phyloP scores from a whole-genome alignment of 2,888 invertebrate genomes.

The Cerceris rybyensis region DNA sequence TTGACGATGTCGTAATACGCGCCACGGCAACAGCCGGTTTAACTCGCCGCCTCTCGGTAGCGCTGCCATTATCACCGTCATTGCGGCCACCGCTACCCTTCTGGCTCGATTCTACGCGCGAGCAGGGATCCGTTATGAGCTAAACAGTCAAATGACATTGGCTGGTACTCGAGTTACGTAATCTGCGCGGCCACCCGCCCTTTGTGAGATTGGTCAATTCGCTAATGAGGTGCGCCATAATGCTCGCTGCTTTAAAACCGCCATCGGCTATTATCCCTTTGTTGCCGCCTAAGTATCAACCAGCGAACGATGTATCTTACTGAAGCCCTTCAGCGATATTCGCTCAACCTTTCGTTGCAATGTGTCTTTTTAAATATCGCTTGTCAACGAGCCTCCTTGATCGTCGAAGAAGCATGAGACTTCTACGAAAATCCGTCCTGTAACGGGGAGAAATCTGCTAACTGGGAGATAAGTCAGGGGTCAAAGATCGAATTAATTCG shows the following conservation, averaged over 20 bases:
- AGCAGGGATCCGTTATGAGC: slow-evolving; percentile 22
- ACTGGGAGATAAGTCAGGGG: slow-evolving; percentile 14
- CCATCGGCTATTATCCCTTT: slow-evolving; percentile 31
- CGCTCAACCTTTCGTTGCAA: neutral
- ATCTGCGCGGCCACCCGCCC: slow-evolving; percentile 45
- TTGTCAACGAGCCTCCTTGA: neutral
- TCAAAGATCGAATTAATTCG: slow-evolving; percentile 33
- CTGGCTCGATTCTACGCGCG: neutral
- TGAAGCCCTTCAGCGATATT: slow-evolving; percentile 1
- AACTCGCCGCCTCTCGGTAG: slow-evolving; percentile 44
- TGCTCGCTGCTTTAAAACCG: slow-evolving; percentile 54
- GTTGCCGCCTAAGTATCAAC: slow-evolving; percentile 25
- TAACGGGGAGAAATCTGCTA: slow-evolving; percentile 33
- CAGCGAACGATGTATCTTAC: slow-evolving; percentile 26
- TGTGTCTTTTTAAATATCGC: neutral
- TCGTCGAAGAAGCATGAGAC: slow-evolving; percentile 11
- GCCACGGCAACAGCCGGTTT: slow-evolving; percentile 57
- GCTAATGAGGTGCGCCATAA: slow-evolving; percentile 74
- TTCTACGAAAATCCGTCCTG: slow-evolving; percentile 6
- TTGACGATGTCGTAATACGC: slow-evolving; percentile 72
- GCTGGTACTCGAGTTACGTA: slow-evolving; percentile 25
- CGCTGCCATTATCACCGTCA: slow-evolving; percentile 17
- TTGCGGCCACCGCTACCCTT: neutral
- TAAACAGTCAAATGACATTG: slow-evolving; percentile 49
- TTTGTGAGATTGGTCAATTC: slow-evolving; percentile 74